Evolutionary conservation across 1,140 invertebrate species (phyloP), one percentile per base, ranked within the genome.

Genomic region (Diorhabda carinulata): DNA sequence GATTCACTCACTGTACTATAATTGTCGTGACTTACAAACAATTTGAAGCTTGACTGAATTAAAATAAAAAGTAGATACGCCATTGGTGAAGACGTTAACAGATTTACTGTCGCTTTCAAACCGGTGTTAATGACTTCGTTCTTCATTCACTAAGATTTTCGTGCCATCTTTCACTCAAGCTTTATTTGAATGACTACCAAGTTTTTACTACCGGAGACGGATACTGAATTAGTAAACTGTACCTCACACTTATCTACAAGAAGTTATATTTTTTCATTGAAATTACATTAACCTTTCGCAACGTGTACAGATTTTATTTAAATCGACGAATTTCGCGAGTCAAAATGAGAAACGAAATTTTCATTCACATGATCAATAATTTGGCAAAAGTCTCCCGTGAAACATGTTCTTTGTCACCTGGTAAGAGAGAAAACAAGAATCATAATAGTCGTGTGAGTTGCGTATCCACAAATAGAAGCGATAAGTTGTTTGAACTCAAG

Each of bases 101-200:
- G 63, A 64, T 64, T 64, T 64, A 42, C 52, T 64, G 63, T 64
- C 63, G 63, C 41, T 64, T 64, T 64, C 52, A 56, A 56, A 64
- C 25, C 44, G 25, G 44, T 64, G 9, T 62, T 64, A 64, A 64
- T 64, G 45, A 44, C 63, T 52, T 64, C 63, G 56, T 64, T 57
- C 61, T 63, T 63, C 63, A 64, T 64, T 64, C 63, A 64, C 52
- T 5, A 25, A 64, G 10, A 40, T 64, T 64, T 64, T 64, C 41
- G 63, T 57, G 44, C 47, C 47, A 8, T 52, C 47, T n/a, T 52
- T 52, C 47, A n/a, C 25, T 25, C 25, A 25, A 25, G 1, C n/a
- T 52, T 52, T 3, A 4, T 4, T 52, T 52, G 47, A 52, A 52
- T 25, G 25, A 25, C 25, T 25, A 25, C 25, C 25, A 25, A 25